Evolutionary conservation across 37 sponge, comb jelly and placozoan genomes (phyloP).

Genomic region (Ianthella basta): DNA sequence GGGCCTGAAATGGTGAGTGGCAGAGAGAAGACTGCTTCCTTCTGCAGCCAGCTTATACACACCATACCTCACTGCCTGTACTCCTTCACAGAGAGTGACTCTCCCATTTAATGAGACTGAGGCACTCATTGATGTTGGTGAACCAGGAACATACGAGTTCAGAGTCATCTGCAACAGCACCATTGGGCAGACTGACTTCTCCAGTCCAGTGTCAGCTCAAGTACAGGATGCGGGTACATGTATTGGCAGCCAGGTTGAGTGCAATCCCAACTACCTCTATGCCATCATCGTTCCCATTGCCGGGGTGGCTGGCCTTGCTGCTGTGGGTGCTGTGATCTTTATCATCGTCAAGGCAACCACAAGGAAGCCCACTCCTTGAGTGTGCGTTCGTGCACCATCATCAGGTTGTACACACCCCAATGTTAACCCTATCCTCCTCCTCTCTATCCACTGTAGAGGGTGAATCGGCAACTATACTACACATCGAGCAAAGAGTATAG

Average conservation of each 20-base stretch:
- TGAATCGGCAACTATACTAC: too few species aligned
- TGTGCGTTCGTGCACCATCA: too few species aligned
- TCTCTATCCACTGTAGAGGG: too few species aligned
- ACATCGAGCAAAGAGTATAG: too few species aligned
- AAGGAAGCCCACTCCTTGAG: too few species aligned
- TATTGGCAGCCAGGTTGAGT: neutral
- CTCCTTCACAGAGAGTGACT: neutral
- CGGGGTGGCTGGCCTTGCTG: neutral
- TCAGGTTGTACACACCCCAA: too few species aligned
- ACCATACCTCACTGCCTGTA: neutral
- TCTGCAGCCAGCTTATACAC: too few species aligned
- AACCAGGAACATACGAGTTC: constrained; percentile 10
- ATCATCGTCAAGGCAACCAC: neutral
- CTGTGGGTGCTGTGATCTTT: constrained; percentile 1
- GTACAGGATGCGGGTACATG: neutral
- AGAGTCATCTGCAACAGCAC: constrained; percentile 1
- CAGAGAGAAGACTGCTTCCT: too few species aligned
- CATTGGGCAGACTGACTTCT: neutral
- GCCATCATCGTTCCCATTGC: constrained; percentile 20
- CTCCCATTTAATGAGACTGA: neutral
- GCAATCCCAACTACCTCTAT: constrained; percentile 23
- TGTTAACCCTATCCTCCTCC: too few species aligned
- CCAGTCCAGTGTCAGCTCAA: neutral
- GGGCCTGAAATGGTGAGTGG: too few species aligned
- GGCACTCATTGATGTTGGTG: neutral